Percentiles rank a stretch among this genome's conserved stretches.
Conservation (phyloP, 1,140 invertebrate genomes). For the Achroia grisella region DNA sequence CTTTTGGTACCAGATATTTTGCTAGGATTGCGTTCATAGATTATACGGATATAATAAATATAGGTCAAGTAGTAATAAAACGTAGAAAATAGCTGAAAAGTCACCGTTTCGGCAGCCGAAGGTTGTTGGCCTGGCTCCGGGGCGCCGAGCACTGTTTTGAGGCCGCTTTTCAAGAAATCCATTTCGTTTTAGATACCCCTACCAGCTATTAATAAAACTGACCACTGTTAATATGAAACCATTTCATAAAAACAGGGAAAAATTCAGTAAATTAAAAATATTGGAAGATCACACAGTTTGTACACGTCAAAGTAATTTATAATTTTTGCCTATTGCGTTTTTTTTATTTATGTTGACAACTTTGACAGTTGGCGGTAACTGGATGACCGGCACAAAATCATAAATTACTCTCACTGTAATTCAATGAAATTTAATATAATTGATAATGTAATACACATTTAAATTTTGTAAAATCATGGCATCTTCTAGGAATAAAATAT, state of each 20-base stretch:
- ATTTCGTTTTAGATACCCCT: slow-evolving; percentile 68
- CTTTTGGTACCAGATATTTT: no score
- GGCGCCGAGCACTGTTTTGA: slow-evolving; percentile 92
- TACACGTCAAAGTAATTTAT: slow-evolving; percentile 37
- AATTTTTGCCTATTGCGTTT: no score
- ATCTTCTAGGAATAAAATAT: no score
- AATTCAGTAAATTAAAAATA: slow-evolving; percentile 11
- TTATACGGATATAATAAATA: slow-evolving; percentile 3
- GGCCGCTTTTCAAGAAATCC: slow-evolving; percentile 90
- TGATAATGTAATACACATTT: no score
- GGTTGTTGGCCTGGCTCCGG: slow-evolving; percentile 82
- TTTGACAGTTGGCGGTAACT: no score
- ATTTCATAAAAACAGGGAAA: slow-evolving; percentile 15
- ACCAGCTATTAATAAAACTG: slow-evolving; percentile 9
- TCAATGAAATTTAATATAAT: no score
- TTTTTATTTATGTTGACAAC: slow-evolving; percentile 3
- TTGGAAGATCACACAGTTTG: slow-evolving; percentile 12
- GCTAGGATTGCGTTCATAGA: no score
- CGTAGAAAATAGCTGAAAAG: slow-evolving; percentile 20
- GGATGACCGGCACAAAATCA: no score
- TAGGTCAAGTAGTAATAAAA: slow-evolving; percentile 9
- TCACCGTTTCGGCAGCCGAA: slow-evolving; percentile 90
- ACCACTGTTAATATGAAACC: slow-evolving; percentile 8
- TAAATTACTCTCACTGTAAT: no score
- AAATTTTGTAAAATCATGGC: no score